phyloP scores from a whole-genome alignment of 2,797 vertebrate genomes.

The Geotria australis region DNA sequence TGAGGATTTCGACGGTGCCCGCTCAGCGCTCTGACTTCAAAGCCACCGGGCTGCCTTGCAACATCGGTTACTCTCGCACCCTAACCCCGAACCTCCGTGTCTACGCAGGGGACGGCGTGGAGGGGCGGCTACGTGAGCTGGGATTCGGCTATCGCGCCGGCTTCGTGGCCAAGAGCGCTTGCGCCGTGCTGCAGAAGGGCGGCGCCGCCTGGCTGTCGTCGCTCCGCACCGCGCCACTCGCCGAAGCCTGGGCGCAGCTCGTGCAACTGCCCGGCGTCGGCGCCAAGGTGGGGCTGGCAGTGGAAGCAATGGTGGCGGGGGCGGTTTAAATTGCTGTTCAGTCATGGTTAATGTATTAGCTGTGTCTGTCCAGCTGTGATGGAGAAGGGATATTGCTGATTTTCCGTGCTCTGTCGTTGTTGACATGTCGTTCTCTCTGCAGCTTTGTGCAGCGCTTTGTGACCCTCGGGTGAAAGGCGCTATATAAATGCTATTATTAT shows the following conservation, averaged over 20 bases:
- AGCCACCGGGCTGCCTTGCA: too few species aligned
- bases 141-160: conserved; percentile 72
- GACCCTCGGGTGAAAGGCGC: too few species aligned
- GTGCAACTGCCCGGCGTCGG: conserved; percentile 54
- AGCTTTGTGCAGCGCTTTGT: too few species aligned
- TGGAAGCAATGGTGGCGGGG: not conserved
- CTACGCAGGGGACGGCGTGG: conserved; percentile 19
- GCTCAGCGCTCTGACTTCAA: too few species aligned
- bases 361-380: too few species aligned
- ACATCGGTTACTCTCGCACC: too few species aligned
- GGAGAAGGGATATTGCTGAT: too few species aligned
- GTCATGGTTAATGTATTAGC: not conserved
- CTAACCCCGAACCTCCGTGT: too few species aligned
- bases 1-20: too few species aligned
- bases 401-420: too few species aligned
- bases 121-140: conserved; percentile 30
- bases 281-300: conserved; percentile 21
- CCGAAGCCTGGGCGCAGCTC: conserved; percentile 30
- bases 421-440: too few species aligned
- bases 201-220: conserved; percentile 25
- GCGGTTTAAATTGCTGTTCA: not conserved
- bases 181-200: conserved; percentile 19
- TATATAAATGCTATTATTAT: too few species aligned
- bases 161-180: conserved; percentile 39
- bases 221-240: conserved; percentile 22